A percentile compares a stretch with the other conserved stretches of the same genome.
Evolutionary conservation across 2,113 vertebrate genomes (phyloP).

Genomic region (Petromus typicus): DNA sequence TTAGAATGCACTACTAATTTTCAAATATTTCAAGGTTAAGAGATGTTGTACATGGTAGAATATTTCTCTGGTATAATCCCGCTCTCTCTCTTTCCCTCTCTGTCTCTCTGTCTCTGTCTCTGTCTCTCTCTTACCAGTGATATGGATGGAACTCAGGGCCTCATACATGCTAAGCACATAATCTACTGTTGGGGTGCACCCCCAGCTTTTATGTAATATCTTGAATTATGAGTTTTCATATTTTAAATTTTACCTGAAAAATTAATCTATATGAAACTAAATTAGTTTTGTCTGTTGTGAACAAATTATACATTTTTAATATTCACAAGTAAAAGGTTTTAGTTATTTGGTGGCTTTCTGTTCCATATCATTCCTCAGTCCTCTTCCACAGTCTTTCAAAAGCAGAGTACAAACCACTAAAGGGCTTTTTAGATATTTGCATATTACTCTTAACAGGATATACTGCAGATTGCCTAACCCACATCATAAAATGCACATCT

Average conservation of each 20-base stretch:
- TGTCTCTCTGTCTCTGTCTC: too few relatives aligned
- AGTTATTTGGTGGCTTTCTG: background rate
- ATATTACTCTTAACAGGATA: conserved; percentile 13
- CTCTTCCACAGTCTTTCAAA: background rate
- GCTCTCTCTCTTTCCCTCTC: background rate
- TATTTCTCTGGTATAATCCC: conserved; percentile 1
- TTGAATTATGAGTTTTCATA: conserved; percentile 46
- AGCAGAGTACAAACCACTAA: background rate
- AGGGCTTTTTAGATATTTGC: background rate
- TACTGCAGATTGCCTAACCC: background rate
- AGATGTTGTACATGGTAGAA: conserved; percentile 19
- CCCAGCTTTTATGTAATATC: background rate
- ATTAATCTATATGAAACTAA: conserved; percentile 46
- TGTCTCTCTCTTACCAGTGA: background rate
- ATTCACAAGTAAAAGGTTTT: conserved; percentile 43
- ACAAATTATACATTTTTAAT: conserved; percentile 27
- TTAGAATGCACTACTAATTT: conserved; percentile 37
- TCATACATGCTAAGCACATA: too few relatives aligned
- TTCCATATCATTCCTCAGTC: conserved; percentile 11
- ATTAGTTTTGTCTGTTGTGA: conserved; percentile 32
- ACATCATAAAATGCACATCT: conserved; percentile 6
- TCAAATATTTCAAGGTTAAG: conserved; percentile 54
- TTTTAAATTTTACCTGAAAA: conserved; percentile 54
- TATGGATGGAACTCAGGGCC: background rate
- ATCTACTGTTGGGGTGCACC: background rate